phyloP scores from a whole-genome alignment of 2,888 invertebrate species.

The Spilosoma lubricipeda region DNA sequence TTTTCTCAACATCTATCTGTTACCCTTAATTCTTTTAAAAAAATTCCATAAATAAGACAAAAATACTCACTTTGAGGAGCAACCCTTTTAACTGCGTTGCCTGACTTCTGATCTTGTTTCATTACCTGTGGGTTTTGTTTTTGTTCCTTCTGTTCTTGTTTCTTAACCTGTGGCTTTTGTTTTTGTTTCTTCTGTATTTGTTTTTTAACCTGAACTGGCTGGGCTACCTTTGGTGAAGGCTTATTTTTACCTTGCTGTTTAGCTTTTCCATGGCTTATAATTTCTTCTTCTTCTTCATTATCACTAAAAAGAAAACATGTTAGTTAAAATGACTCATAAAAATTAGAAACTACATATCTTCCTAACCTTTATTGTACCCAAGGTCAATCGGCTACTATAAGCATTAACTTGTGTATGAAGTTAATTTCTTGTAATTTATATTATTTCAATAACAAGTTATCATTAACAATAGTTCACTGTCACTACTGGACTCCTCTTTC shows the following conservation, averaged over 20 bases:
- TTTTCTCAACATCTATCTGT: not conserved
- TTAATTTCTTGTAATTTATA: too few species aligned
- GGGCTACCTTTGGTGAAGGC: not conserved
- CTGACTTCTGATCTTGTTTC: not conserved
- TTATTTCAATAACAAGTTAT: too few species aligned
- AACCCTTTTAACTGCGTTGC: not conserved
- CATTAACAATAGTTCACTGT: too few species aligned
- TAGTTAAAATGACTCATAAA: too few species aligned
- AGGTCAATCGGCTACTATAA: too few species aligned
- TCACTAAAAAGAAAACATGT: not conserved
- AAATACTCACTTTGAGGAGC: constrained; percentile 3
- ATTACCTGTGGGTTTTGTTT: not conserved
- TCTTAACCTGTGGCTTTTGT: not conserved
- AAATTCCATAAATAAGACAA: not conserved
- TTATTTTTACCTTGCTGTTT: not conserved
- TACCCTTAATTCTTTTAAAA: not conserved
- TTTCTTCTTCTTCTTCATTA: constrained; percentile 31
- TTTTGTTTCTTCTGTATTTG: not conserved
- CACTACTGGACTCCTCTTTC: too few species aligned
- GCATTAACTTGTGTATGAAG: too few species aligned
- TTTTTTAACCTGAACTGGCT: not conserved
- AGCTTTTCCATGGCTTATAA: not conserved
- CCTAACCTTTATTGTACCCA: too few species aligned
- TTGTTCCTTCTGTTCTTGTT: not conserved
- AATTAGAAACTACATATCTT: too few species aligned